phyloP scores from a whole-genome alignment of 30 jellyfish, hydroid and myxozoan species.

The Aurelia sp. region DNA sequence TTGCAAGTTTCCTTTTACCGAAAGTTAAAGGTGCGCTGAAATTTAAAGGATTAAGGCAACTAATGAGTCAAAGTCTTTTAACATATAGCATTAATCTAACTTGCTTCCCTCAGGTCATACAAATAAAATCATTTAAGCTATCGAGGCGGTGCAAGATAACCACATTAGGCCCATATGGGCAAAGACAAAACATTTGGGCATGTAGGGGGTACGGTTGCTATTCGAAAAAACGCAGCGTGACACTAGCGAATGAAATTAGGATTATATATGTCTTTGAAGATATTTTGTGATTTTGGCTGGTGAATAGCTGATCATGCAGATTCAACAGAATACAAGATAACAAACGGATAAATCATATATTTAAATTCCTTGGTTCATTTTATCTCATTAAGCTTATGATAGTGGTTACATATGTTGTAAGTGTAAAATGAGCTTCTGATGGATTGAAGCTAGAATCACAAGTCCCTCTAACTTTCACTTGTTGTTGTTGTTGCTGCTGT shows the following conservation, averaged over 20 bases:
- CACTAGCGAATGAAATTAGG: conserved; percentile 42
- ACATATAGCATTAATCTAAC: no score
- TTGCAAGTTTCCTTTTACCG: no score
- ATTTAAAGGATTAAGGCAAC: no score
- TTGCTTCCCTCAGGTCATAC: no score
- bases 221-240: conserved; percentile 57
- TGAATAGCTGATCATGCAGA: conserved; percentile 16
- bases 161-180: conserved; percentile 32
- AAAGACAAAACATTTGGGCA: background rate
- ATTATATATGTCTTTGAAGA: conserved; percentile 21
- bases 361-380: conserved; percentile 10
- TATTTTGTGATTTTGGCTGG: conserved; percentile 6
- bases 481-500: no score
- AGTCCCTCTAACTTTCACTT: background rate
- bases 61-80: no score
- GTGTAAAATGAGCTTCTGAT: conserved; percentile 4
- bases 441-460: background rate
- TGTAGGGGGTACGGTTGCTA: conserved; percentile 66
- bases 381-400: conserved; percentile 25
- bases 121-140: no score
- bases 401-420: conserved; percentile 16
- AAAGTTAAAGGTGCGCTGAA: no score
- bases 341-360: conserved; percentile 18
- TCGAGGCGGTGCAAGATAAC: conserved; percentile 62
- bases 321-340: conserved; percentile 23